These are phyloP conservation scores for Nephrotoma flavescens DNA, from an alignment of 2,888 invertebrate species.

Conservation along the genomic window DNA sequence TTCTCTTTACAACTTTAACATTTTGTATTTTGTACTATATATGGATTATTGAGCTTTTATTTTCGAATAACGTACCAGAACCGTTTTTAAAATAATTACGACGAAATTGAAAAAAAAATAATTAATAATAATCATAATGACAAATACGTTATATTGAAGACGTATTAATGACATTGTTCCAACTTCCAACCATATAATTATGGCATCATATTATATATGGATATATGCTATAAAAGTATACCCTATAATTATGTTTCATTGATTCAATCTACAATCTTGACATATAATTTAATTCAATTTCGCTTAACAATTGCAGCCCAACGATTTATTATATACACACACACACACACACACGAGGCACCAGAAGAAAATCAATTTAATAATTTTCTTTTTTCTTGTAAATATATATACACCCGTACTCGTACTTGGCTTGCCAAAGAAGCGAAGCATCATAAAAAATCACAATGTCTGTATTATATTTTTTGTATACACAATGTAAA, in stretches of 20 bases:
- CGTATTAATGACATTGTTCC: not conserved
- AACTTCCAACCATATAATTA: not conserved
- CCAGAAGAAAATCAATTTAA: not conserved
- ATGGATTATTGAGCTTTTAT: not conserved
- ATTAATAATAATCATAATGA: not conserved
- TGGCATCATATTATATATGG: not conserved
- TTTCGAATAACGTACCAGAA: not conserved
- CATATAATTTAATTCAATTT: not conserved
- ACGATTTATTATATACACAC: not conserved
- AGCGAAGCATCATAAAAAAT: not conserved
- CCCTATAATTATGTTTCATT: not conserved
- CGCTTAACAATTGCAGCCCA: not conserved
- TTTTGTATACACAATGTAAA: not conserved
- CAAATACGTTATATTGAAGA: not conserved
- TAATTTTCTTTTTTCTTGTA: not conserved
- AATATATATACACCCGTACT: too few species aligned
- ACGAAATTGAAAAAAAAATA: not conserved
- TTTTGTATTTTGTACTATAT: too few species aligned
- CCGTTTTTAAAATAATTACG: not conserved
- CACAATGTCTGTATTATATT: not conserved
- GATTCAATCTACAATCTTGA: not conserved
- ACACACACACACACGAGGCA: not conserved
- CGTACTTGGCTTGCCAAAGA: not conserved
- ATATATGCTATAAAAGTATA: not conserved
- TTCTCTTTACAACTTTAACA: too few species aligned